These are phyloP conservation scores for Brachypodius melanocephalos DNA, from an alignment of 2,113 vertebrate species.

Conservation along the genomic window DNA sequence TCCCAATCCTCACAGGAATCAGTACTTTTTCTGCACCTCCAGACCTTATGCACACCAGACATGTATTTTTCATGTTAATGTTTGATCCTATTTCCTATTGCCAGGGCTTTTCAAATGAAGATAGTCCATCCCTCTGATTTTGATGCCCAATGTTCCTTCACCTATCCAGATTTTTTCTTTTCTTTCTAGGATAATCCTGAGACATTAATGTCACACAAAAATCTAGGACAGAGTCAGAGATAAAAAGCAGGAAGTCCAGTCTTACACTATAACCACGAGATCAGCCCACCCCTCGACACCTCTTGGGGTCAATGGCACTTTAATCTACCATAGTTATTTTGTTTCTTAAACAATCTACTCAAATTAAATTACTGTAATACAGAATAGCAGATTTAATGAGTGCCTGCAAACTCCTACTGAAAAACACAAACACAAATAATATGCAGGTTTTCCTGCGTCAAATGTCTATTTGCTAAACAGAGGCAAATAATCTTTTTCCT, in stretches of 20 bases:
- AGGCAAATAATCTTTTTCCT: not conserved
- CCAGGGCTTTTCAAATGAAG: not conserved
- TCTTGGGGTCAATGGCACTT: conserved; percentile 46
- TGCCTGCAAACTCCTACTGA: not conserved
- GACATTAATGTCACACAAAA: not conserved
- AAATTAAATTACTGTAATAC: conserved; percentile 48
- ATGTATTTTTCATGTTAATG: not conserved
- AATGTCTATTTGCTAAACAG: conserved; percentile 40
- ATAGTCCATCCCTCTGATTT: not conserved
- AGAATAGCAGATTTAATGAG: conserved; percentile 38
- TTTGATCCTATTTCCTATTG: not conserved
- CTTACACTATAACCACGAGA: not conserved
- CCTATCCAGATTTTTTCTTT: not conserved
- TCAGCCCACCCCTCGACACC: not conserved
- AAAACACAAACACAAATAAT: conserved; percentile 5
- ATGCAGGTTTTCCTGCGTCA: conserved; percentile 10
- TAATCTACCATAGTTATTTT: conserved; percentile 45
- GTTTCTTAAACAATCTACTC: conserved; percentile 59
- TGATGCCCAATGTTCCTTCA: not conserved
- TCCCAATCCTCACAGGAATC: not conserved
- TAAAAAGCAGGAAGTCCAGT: not conserved
- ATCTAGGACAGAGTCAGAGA: not conserved
- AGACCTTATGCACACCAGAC: not conserved
- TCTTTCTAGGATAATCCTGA: not conserved
- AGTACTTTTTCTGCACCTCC: not conserved